A percentile compares a stretch with the other conserved stretches of the same genome.
Evolutionary conservation across 64 coral and sea anemone species (phyloP).

Genomic region (Montipora efflorescens): DNA sequence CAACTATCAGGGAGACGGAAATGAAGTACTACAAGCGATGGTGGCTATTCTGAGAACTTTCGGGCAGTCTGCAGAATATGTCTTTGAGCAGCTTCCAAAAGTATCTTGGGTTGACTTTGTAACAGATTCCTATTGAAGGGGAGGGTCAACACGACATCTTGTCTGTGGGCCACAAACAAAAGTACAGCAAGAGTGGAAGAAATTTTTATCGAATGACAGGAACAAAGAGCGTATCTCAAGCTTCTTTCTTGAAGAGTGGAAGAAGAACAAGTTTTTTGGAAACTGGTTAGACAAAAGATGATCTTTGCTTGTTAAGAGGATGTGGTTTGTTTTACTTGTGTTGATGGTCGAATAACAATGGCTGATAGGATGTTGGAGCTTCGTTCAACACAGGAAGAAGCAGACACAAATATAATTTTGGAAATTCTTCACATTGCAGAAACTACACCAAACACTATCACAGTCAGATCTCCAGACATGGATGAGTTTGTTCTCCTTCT

Average conservation of each 20-base stretch:
- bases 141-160: background rate
- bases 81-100: background rate
- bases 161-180: slow-evolving; percentile 16
- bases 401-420: slow-evolving; percentile 18
- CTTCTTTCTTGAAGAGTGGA: slow-evolving; percentile 50
- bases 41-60: background rate
- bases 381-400: slow-evolving; percentile 27
- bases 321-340: background rate
- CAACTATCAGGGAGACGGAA: slow-evolving; percentile 3
- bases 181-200: slow-evolving; percentile 32
- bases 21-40: slow-evolving; percentile 9
- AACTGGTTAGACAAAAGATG: background rate
- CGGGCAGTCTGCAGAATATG: background rate
- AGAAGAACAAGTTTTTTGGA: background rate
- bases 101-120: background rate
- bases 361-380: background rate
- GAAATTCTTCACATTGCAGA: background rate
- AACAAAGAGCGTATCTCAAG: slow-evolving; percentile 17
- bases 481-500: slow-evolving; percentile 19
- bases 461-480: slow-evolving; percentile 25
- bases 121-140: slow-evolving; percentile 6
- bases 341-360: background rate
- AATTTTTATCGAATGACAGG: slow-evolving; percentile 22
- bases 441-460: slow-evolving; percentile 6
- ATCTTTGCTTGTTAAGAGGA: background rate